Percentiles rank a stretch among this genome's conserved stretches.
Conservation (phyloP, 2,113 vertebrate genomes). For the Micromys minutus region DNA sequence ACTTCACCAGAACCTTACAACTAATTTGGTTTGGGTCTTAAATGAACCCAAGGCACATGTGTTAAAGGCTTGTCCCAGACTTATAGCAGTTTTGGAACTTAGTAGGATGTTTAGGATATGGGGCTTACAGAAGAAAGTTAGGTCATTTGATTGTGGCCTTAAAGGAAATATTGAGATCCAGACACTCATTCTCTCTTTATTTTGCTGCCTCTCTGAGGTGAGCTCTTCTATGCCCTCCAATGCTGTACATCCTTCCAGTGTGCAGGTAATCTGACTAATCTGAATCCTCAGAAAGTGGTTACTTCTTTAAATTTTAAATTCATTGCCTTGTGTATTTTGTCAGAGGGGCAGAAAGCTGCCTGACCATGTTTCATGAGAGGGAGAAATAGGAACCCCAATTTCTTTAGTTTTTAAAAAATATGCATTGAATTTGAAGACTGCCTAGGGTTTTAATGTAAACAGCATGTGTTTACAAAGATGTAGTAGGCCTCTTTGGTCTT, state of each 20-base stretch:
- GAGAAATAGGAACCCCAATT: background rate
- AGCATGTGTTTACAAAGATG: background rate
- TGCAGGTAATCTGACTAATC: no score
- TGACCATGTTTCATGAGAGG: background rate
- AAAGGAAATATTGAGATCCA: no score
- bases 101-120: background rate
- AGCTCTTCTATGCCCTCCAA: fast-evolving
- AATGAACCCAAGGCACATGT: background rate
- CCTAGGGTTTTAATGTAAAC: background rate
- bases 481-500: background rate
- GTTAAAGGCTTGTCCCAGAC: background rate
- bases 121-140: no score
- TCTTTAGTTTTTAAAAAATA: background rate
- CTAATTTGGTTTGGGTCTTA: background rate
- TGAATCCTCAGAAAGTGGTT: background rate
- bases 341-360: background rate
- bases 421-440: background rate
- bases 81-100: fast-evolving
- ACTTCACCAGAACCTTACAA: background rate
- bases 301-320: background rate
- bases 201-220: background rate
- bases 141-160: background rate
- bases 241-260: background rate
- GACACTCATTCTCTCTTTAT: background rate
- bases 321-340: background rate